Evolutionary conservation across 2,888 invertebrate genomes (phyloP).

Genomic region (Arctia plantaginis): DNA sequence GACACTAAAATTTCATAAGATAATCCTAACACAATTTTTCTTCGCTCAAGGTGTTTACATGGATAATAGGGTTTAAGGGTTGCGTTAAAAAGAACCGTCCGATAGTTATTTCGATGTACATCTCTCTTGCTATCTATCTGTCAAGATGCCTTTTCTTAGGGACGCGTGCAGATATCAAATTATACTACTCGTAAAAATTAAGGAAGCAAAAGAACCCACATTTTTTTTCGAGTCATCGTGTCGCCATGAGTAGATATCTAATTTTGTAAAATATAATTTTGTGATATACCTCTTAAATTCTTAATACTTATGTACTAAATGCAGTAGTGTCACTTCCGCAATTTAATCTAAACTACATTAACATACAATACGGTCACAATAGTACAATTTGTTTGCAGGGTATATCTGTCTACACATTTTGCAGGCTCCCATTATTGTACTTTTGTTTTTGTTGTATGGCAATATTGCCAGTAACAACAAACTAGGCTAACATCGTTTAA

Average conservation of each 20-base stretch:
- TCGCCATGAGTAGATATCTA: too few species aligned
- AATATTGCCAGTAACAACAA: constrained; percentile 61
- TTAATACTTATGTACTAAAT: too few species aligned
- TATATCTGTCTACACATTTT: constrained; percentile 50
- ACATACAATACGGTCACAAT: constrained; percentile 52
- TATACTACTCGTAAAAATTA: too few species aligned
- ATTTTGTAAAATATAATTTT: too few species aligned
- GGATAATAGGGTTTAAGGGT: constrained; percentile 35
- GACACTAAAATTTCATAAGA: too few species aligned
- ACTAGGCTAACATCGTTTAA: constrained; percentile 72
- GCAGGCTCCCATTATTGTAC: constrained; percentile 70
- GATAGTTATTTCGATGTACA: not conserved
- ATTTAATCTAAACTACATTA: constrained; percentile 55
- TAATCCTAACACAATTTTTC: not conserved
- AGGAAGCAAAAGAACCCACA: too few species aligned
- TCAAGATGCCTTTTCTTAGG: not conserved
- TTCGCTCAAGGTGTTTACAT: not conserved
- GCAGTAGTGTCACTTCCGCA: too few species aligned
- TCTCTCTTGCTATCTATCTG: not conserved
- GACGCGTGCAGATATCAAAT: too few species aligned
- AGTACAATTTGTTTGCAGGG: constrained; percentile 45
- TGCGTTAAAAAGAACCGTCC: not conserved
- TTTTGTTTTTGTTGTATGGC: constrained; percentile 64
- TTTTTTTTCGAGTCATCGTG: too few species aligned
- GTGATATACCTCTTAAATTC: too few species aligned